Percentiles rank a stretch among this genome's conserved stretches.
phyloP scores from a whole-genome alignment of 2,797 vertebrate genomes.

The Amblyraja radiata region DNA sequence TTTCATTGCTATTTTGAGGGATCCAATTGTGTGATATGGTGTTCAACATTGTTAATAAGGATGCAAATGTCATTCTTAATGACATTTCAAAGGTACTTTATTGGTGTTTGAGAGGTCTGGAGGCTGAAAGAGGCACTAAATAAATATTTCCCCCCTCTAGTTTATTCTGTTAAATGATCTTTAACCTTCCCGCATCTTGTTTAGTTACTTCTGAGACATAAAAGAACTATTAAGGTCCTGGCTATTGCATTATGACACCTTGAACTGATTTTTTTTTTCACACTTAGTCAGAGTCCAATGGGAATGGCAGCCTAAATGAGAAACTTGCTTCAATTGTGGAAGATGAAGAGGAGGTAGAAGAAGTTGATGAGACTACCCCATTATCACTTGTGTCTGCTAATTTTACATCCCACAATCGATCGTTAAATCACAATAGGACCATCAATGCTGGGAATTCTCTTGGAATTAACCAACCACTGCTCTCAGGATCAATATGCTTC shows the following conservation, averaged over 20 bases:
- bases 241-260: not conserved
- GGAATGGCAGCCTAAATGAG: conserved; percentile 67
- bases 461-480: conserved; percentile 60
- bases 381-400: conserved; percentile 59
- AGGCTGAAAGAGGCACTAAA: not conserved
- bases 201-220: not conserved
- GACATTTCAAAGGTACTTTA: not conserved
- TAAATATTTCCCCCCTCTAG: not conserved
- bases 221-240: not conserved
- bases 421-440: conserved; percentile 43
- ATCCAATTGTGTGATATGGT: not conserved
- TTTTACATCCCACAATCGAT: conserved; percentile 50
- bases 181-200: not conserved
- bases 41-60: no score
- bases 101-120: not conserved
- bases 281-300: conserved; percentile 60
- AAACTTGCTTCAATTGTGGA: conserved; percentile 64
- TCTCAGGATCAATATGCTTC: conserved; percentile 60
- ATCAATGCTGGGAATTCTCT: conserved; percentile 57
- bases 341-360: conserved; percentile 64
- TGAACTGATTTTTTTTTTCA: conserved; percentile 35
- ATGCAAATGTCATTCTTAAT: no score
- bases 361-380: conserved; percentile 55
- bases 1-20: not conserved
- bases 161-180: not conserved